A percentile compares a stretch with the other conserved stretches of the same genome.
Evolutionary conservation across 2,113 vertebrate genomes (phyloP).

Genomic region (Notiomystis cincta): DNA sequence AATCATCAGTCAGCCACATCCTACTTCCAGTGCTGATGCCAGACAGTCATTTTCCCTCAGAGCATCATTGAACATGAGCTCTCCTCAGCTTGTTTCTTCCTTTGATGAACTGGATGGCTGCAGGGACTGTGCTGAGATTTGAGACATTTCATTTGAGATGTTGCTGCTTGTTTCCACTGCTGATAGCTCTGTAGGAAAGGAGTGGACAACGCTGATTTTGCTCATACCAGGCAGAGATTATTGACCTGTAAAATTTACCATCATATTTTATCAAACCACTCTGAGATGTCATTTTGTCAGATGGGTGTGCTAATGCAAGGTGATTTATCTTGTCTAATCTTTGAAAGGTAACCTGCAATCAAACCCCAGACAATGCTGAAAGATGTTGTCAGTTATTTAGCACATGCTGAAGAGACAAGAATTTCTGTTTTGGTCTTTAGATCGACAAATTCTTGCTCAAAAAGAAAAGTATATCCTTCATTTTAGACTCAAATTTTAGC

Average conservation of each 20-base stretch:
- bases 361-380: background rate
- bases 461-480: background rate
- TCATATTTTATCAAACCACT: background rate
- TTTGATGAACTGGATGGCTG: conserved; percentile 50
- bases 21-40: conserved; percentile 53
- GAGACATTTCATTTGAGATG: conserved; percentile 19
- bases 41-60: conserved; percentile 64
- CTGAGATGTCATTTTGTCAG: background rate
- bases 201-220: background rate
- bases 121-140: background rate
- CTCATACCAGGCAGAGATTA: conserved; percentile 24
- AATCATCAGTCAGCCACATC: conserved; percentile 42
- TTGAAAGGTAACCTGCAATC: background rate
- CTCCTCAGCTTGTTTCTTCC: conserved; percentile 28
- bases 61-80: conserved; percentile 34
- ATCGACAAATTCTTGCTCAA: background rate
- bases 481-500: conserved; percentile 22
- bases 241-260: background rate
- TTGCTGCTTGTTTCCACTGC: background rate
- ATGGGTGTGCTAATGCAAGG: background rate
- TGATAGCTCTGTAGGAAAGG: background rate
- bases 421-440: background rate
- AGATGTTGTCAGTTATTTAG: background rate
- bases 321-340: background rate
- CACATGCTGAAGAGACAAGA: background rate